Conservation (phyloP, 2,888 invertebrate species). For the Carabus problematicus region DNA sequence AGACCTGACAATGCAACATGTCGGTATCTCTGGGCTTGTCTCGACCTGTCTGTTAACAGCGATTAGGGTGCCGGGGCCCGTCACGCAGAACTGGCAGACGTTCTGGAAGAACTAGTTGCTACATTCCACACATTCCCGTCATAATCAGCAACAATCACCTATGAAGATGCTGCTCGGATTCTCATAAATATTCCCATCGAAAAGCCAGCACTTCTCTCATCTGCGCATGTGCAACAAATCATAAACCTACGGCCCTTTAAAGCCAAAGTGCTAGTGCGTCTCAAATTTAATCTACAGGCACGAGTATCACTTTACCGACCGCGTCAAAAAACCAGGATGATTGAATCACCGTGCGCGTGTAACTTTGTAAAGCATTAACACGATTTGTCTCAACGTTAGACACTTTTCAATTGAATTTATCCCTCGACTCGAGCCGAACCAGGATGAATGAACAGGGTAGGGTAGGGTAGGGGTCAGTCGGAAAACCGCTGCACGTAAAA, state of each 20-base stretch:
- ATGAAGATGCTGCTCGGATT: no score
- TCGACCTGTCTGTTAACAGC: no score
- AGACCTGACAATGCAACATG: no score
- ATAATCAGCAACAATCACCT: constrained; percentile 14
- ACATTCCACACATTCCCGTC: constrained; percentile 14
- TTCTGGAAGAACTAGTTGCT: constrained; percentile 5
- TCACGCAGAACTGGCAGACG: not conserved
- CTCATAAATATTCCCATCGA: no score
- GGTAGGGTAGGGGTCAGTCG: no score
- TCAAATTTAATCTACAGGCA: constrained; percentile 38
- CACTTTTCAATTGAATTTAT: constrained; percentile 51
- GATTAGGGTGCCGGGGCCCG: no score
- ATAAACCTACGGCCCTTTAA: no score
- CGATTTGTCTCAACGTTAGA: constrained; percentile 51
- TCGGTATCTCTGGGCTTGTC: no score
- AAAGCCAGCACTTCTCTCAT: no score
- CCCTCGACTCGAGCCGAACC: not conserved
- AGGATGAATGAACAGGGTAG: no score
- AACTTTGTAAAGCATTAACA: constrained; percentile 54
- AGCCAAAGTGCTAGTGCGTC: constrained; percentile 12
- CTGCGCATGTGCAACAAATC: no score
- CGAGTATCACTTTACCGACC: constrained; percentile 40
- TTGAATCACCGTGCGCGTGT: constrained; percentile 53
- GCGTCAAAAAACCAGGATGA: constrained; percentile 49
- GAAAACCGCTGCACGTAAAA: no score